phyloP scores from a whole-genome alignment of 2,113 vertebrate genomes.

The Lipophrys pholis region DNA sequence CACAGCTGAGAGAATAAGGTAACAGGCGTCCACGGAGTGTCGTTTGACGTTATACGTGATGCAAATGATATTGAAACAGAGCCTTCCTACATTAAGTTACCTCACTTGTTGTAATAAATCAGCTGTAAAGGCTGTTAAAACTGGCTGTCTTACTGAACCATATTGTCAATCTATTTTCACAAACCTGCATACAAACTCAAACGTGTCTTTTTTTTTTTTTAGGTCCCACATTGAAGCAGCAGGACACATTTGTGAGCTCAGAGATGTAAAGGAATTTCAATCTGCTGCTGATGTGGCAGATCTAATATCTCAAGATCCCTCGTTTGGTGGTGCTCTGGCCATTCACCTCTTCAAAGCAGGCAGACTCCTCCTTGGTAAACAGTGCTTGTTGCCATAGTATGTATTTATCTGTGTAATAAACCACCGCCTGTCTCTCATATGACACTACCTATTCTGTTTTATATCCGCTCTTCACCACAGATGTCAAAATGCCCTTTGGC shows the following conservation, averaged over 20 bases:
- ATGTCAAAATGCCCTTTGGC: slow-evolving; percentile 88
- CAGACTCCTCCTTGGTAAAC: slow-evolving; percentile 89
- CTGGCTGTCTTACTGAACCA: not conserved
- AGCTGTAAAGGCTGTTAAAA: not conserved
- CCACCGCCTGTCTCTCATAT: not conserved
- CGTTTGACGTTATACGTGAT: too few relatives aligned
- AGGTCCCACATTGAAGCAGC: slow-evolving; percentile 89
- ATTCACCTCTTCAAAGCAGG: slow-evolving; percentile 93
- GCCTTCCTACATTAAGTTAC: not conserved
- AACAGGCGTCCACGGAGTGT: slow-evolving; percentile 33
- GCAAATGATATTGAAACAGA: too few relatives aligned
- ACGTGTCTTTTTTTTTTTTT: slow-evolving; percentile 10
- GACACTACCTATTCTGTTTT: slow-evolving; percentile 41
- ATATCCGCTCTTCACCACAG: slow-evolving; percentile 77
- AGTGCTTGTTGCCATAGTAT: not conserved
- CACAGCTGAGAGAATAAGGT: slow-evolving; percentile 92
- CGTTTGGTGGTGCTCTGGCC: slow-evolving; percentile 86
- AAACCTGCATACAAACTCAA: not conserved
- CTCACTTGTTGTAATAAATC: not conserved
- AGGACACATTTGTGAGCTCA: slow-evolving; percentile 89
- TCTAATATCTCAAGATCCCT: slow-evolving; percentile 73
- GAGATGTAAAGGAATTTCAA: slow-evolving; percentile 83
- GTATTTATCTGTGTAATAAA: too few relatives aligned
- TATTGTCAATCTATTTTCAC: not conserved
- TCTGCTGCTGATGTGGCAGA: slow-evolving; percentile 81